Percentiles rank a stretch among this genome's conserved stretches.
phyloP scores from a whole-genome alignment of 2,113 vertebrate species.

The Oceanodroma tethys region DNA sequence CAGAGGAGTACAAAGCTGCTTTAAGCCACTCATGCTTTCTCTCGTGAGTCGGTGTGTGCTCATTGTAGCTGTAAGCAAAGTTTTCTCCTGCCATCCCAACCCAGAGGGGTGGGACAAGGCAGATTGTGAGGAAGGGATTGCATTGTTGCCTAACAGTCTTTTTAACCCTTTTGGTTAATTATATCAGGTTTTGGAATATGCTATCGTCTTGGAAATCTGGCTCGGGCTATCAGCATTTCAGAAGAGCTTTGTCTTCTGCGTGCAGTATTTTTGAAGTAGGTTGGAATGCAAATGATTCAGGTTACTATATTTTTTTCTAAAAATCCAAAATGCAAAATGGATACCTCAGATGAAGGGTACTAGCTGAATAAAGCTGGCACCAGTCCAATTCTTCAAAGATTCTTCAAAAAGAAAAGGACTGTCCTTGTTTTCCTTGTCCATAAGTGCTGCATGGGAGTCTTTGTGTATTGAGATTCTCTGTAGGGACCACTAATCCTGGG shows the following conservation, averaged over 20 bases:
- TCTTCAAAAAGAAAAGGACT: neutral
- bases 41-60: accelerated
- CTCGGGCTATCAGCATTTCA: neutral
- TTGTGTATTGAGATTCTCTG: neutral
- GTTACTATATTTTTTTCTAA: neutral
- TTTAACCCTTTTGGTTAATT: neutral
- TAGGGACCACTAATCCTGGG: neutral
- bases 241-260: neutral
- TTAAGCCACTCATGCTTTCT: neutral
- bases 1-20: neutral
- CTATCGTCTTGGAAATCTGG: neutral
- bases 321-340: neutral
- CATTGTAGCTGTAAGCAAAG: neutral
- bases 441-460: neutral
- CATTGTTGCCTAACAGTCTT: neutral
- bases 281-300: neutral
- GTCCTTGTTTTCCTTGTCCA: neutral
- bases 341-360: neutral
- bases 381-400: neutral
- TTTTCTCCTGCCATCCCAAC: neutral
- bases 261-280: neutral
- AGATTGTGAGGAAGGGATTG: neutral
- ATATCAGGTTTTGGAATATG: neutral
- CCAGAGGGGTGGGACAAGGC: neutral
- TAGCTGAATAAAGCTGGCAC: neutral